A percentile compares a stretch with the other conserved stretches of the same genome.
Conservation (phyloP, 2,888 invertebrate genomes). For the Agrotis exclamationis region DNA sequence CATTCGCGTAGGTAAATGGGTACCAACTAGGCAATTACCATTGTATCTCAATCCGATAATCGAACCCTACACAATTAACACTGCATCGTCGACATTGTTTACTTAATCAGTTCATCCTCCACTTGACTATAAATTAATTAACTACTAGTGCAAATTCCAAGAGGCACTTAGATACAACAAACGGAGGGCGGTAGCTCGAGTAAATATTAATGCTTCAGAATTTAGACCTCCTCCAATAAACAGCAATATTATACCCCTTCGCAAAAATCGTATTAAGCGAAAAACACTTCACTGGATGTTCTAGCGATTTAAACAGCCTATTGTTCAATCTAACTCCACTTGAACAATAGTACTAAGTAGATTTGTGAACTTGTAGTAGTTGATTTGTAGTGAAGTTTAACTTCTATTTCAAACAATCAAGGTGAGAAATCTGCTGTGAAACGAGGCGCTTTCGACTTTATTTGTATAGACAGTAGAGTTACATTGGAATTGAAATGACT, state of each 20-base stretch:
- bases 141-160: constrained; percentile 67
- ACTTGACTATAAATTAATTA: constrained; percentile 82
- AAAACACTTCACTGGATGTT: constrained; percentile 54
- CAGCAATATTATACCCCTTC: constrained; percentile 11
- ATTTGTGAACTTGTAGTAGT: constrained; percentile 60
- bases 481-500: constrained; percentile 29
- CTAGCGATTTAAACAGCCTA: constrained; percentile 58
- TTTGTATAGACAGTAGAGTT: constrained; percentile 11
- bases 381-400: constrained; percentile 61
- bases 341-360: constrained; percentile 62
- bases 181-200: neutral
- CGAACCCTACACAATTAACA: constrained; percentile 80
- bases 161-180: constrained; percentile 50
- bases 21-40: constrained; percentile 74
- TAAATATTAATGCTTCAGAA: constrained; percentile 31
- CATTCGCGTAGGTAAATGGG: constrained; percentile 71
- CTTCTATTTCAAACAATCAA: constrained; percentile 62
- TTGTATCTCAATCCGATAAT: constrained; percentile 78
- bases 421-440: constrained; percentile 35
- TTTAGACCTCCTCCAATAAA: neutral
- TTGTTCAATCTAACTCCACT: constrained; percentile 59
- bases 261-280: constrained; percentile 40
- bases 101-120: constrained; percentile 80
- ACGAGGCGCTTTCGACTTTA: constrained; percentile 38
- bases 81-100: constrained; percentile 80